These are phyloP conservation scores for Idaea dimidiata DNA, from an alignment of 2,888 invertebrate genomes.

Conservation along the genomic window DNA sequence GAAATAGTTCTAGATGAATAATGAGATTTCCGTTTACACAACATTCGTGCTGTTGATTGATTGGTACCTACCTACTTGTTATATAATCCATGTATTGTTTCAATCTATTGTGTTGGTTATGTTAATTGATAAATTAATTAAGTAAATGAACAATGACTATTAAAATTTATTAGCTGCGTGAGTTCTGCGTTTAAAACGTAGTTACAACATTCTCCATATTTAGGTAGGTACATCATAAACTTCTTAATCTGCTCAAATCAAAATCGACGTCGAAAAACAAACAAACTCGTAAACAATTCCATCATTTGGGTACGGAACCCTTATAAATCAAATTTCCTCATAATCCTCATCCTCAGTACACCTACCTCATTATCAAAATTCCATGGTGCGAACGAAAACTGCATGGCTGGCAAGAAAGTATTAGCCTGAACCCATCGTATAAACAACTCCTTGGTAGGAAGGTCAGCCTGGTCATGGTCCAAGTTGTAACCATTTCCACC, in stretches of 20 bases:
- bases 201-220: too few species aligned
- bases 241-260: too few species aligned
- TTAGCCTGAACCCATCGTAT: conserved; percentile 90
- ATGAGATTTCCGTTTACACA: background rate
- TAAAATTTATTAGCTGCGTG: too few species aligned
- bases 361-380: conserved; percentile 82
- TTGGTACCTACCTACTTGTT: background rate
- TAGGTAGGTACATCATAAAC: too few species aligned
- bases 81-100: background rate
- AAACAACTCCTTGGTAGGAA: conserved; percentile 83
- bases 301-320: background rate
- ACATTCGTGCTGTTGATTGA: background rate
- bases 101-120: background rate
- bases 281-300: too few species aligned
- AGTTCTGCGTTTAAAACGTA: too few species aligned
- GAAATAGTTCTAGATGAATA: background rate
- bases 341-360: too few species aligned
- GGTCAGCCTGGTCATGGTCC: conserved; percentile 64
- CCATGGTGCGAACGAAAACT: conserved; percentile 91
- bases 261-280: background rate
- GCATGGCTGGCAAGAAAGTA: conserved; percentile 88
- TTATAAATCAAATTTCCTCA: too few species aligned
- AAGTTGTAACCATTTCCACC: conserved; percentile 84
- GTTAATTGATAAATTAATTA: background rate
- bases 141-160: background rate